These are phyloP conservation scores for Cladopsammia gracilis DNA, from an alignment of 64 coral and sea anemone species.

Conservation along the genomic window DNA sequence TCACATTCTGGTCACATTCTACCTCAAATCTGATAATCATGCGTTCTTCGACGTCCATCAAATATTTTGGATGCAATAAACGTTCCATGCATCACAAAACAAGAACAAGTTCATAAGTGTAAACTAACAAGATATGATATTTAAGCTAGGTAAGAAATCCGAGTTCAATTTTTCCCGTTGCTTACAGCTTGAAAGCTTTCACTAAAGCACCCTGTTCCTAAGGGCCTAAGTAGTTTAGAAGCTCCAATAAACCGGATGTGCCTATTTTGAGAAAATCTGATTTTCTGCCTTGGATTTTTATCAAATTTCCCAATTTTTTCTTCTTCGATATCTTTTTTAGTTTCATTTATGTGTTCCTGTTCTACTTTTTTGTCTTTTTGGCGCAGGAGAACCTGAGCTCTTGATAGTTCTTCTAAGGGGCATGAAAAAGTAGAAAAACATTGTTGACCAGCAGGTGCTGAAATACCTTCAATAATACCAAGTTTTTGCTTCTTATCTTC, in stretches of 20 bases:
- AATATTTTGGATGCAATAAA: no score
- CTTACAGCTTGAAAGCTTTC: slow-evolving; percentile 10
- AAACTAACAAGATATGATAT: no score
- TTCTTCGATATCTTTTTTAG: neutral
- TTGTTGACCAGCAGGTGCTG: neutral
- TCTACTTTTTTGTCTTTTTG: neutral
- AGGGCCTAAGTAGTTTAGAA: slow-evolving; percentile 7
- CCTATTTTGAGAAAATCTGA: neutral
- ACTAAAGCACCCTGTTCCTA: slow-evolving; percentile 33
- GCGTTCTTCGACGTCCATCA: no score
- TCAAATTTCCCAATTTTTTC: neutral
- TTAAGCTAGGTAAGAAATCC: no score
- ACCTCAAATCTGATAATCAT: no score
- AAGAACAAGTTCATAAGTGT: no score
- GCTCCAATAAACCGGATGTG: neutral
- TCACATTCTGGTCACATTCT: no score
- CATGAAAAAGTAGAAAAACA: neutral
- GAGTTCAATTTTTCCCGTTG: no score
- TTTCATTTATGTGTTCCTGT: neutral
- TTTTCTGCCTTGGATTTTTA: neutral
- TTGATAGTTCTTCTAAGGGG: neutral
- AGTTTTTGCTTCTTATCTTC: neutral
- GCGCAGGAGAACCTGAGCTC: neutral
- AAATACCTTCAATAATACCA: neutral
- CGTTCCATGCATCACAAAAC: no score